Base-by-base conservation (phyloP, 2,888 invertebrate genomes). In the Perizoma flavofasciatum region DNA sequence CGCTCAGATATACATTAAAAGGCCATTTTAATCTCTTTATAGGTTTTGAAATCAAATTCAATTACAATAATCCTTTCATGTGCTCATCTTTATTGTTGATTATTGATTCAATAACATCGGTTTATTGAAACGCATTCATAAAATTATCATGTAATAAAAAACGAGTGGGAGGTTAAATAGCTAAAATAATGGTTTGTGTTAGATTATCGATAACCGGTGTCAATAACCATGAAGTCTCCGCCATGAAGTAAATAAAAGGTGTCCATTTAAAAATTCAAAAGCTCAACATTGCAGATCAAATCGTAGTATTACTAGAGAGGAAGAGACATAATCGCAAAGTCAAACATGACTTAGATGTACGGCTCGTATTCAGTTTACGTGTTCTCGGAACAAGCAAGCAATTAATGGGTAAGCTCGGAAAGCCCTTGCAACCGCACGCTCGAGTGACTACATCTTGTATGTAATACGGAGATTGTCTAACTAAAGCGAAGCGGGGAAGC, bases 351-450 rank as follows among this genome's bases (percentile, higher is more conserved):
- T 46, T 63, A 65, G 62, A 59, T 56, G 59, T 59, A 55, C 56
- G 59, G 52, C 55, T 3, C 56, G 58, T 68, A 66, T 68, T 68
- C 58, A 66, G 63, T 65, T 63, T 58, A 61, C 65, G 63, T 65
- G 65, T 65, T 60, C 55, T 60, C 63, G 59, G 60, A 66, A 66
- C 65, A 65, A 68, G 65, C 60, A 56, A 68, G 63, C 63, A 83
- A 85, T 87, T 84, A 83, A 82, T 76, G 65, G 62, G 69, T 70
- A 76, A 79, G 75, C 78, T 79, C 71, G 73, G 77, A 76, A 78
- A 78, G 77, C 76, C 78, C 71, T 66, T 75, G 70, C 73, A 77
- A 79, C 78, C 79, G 76, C 79, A 80, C 79, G 80, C 78, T 77
- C 72, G 73, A 78, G 72, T 73, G 78, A 79, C 73, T 79, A 72